Base-by-base conservation (phyloP, 2,113 vertebrate species). In the Charina bottae region DNA sequence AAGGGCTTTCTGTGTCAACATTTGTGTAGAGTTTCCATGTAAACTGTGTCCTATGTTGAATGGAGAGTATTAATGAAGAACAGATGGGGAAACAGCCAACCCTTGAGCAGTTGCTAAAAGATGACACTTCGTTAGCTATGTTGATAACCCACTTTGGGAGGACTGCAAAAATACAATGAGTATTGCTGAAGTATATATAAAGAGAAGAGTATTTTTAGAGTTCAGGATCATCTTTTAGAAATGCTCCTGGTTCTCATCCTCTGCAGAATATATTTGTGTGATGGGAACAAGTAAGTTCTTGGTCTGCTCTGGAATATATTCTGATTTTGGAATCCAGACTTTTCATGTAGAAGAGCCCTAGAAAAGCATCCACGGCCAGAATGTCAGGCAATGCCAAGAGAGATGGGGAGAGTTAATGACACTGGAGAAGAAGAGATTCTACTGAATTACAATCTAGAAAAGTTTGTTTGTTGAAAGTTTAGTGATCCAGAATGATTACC, bases 111-210 rank as follows among this genome's bases (percentile, higher is more conserved):
- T 96, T 96, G 97, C 97, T 97, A 98, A 98, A 98, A 97, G 97
- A 96, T 98, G 96, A 95, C 97, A 98, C 95, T 97, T 95, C 96
- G 97, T 98, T 96, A 98, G 97, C 93, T 95, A 97, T 97, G 96
- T 97, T 97, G 97, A 98, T 98, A 98, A 97, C 94, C 87, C 92
- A 93, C 96, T 94, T 96, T 92, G 95, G 96, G 96, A 96, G 93
- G 95, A 72, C 78, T 94, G 95, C 93, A 96, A 97, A 98, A 97
- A 96, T 96, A 96, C 96, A 97, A 98, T 98, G 98, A 98, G 96
- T 96, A 97, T 96, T 96, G 97, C 96, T 97, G 97, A 97, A 95
- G 97, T 97, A 97, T 97, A 98, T 98, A 98, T 98, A 96, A 97
- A 92, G 53, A 90, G 56, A 89, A 93, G 53, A 90, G 56, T 88